Evolutionary conservation across 1,140 invertebrate species (phyloP).

Genomic region (Anoplophora glabripennis): DNA sequence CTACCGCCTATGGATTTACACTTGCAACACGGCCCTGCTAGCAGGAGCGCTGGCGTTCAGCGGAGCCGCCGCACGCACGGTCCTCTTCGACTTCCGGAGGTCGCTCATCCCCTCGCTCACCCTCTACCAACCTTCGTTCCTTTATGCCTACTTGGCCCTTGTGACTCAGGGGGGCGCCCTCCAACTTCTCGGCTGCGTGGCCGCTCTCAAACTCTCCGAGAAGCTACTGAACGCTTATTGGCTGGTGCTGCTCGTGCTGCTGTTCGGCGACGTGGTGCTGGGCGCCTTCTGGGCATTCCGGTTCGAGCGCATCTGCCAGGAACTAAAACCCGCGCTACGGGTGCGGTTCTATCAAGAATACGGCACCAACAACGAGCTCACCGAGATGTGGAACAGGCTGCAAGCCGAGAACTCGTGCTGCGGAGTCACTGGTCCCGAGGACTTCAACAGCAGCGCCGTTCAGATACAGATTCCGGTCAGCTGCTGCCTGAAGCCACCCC

Average conservation of each 20-base stretch:
- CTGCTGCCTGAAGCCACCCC: conserved; percentile 40
- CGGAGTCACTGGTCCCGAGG: conserved; percentile 57
- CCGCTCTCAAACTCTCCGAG: conserved; percentile 75
- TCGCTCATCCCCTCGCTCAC: conserved; percentile 69
- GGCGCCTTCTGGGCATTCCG: conserved; percentile 85
- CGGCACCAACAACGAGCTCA: conserved; percentile 68
- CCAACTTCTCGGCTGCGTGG: conserved; percentile 75
- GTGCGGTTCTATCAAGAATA: conserved; percentile 61
- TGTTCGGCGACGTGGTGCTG: conserved; percentile 79
- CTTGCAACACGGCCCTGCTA: conserved; percentile 83
- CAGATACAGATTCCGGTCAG: conserved; percentile 39
- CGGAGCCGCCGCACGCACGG: conserved; percentile 68
- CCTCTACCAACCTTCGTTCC: conserved; percentile 74
- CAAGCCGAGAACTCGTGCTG: conserved; percentile 77
- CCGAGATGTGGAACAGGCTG: conserved; percentile 75
- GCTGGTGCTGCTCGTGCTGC: conserved; percentile 73
- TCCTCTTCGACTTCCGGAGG: conserved; percentile 64
- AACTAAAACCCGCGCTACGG: conserved; percentile 65
- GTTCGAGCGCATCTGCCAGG: conserved; percentile 65
- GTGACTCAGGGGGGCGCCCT: conserved; percentile 67
- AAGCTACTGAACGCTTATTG: conserved; percentile 80
- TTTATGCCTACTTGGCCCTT: conserved; percentile 81
- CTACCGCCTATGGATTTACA: conserved; percentile 91
- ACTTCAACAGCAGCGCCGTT: conserved; percentile 30
- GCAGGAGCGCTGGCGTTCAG: conserved; percentile 75